These are phyloP conservation scores for Drosophila glabriapex DNA, from an alignment of 2,888 invertebrate genomes.

Conservation along the genomic window DNA sequence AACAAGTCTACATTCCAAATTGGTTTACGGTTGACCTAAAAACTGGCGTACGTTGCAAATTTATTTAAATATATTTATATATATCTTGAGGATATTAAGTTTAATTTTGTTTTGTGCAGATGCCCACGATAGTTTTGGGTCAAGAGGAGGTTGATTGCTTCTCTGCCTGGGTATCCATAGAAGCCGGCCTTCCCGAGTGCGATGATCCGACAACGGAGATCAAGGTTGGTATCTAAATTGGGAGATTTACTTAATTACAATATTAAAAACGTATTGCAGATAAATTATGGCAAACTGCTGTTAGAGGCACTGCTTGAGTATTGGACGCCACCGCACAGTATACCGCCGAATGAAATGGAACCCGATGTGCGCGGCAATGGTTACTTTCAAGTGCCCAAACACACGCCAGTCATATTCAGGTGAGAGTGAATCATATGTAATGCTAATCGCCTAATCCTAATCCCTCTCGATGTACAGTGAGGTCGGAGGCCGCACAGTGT, in stretches of 20 bases:
- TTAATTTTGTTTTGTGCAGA: conserved; percentile 86
- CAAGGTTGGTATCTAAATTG: conserved; percentile 69
- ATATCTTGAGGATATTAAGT: not conserved
- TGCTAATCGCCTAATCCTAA: not conserved
- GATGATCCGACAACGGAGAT: conserved; percentile 84
- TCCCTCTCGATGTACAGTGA: conserved; percentile 88
- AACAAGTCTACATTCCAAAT: conserved; percentile 98
- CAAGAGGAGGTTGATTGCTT: conserved; percentile 99
- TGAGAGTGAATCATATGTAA: conserved; percentile 69
- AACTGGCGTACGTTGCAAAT: conserved; percentile 91
- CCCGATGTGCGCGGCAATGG: conserved; percentile 91
- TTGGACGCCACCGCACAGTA: conserved; percentile 92
- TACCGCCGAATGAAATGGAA: conserved; percentile 89
- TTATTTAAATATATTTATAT: not conserved
- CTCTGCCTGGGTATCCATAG: conserved; percentile 99
- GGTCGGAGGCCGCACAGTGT: conserved; percentile 97
- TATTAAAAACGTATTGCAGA: conserved; percentile 85
- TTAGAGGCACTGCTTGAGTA: conserved; percentile 97
- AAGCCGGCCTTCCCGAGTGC: conserved; percentile 94
- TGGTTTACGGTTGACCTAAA: conserved; percentile 99
- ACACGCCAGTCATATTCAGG: conserved; percentile 98
- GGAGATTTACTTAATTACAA: not conserved
- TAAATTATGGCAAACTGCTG: conserved; percentile 97
- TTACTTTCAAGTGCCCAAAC: conserved; percentile 96
- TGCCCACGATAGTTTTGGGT: conserved; percentile 98